Evolutionary conservation across 2,797 vertebrate species (phyloP), one percentile per base, ranked within the genome.

Genomic region (Acanthis flammea): DNA sequence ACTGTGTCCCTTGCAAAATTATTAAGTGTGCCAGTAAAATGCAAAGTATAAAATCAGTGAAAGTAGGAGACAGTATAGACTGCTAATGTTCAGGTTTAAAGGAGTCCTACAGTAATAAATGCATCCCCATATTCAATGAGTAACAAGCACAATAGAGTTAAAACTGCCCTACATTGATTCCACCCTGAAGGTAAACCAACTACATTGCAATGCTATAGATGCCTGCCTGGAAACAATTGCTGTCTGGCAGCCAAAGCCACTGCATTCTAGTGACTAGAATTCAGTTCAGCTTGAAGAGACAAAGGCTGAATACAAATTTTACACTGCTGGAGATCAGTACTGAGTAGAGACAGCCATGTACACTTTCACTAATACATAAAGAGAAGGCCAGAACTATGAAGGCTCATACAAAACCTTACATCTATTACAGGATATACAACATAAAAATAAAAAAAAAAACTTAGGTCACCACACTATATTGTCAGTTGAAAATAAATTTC

Each of bases 281-380:
- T 76, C 28, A 68, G 58, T 62, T 94, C 67, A 84, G 14, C 28
- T 57, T 68, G n/a, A 81, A 67, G 27, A 86, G 14, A 68, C 23
- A 80, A 86, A 74, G 35, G 42, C 33, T 77, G 82, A 94, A 91
- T 80, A 71, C 18, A 77, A 91, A 88, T 71, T 90, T 85, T 48
- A 28, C 8, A 10, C 19, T 71, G 42, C 37, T 67, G 12, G 23
- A 30, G 18, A 50, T 60, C 57, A 60, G 25, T 58, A 54, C 6
- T 8, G 15, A 71, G 23, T 24, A 73, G 13, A 53, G 35, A 44
- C n/a, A 86, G n/a, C 8, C 33, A 50, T 3, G 3, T 45, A 71
- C 3, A 25, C 15, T 65, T 91, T 27, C 7, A 1, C 10, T 39
- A 47, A 53, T 62, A 51, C 4, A 33, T 39, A 19, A 86, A 73